A percentile compares a stretch with the other conserved stretches of the same genome.
These are phyloP conservation scores for Ophraella communa DNA, from an alignment of 2,888 invertebrate genomes.

Conservation along the genomic window DNA sequence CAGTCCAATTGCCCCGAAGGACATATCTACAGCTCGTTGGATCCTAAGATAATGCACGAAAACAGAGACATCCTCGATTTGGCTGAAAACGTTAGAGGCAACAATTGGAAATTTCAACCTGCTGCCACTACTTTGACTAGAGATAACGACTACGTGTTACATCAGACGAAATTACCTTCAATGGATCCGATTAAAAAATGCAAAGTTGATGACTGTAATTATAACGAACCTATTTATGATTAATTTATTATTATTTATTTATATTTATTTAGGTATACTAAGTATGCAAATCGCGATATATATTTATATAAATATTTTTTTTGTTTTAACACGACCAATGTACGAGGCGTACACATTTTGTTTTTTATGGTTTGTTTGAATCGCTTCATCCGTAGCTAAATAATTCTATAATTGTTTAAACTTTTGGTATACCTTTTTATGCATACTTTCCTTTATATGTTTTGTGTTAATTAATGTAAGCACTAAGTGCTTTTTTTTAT, in stretches of 20 bases:
- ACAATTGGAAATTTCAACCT: slow-evolving; percentile 18
- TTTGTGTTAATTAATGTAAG: no score
- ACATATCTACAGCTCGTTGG: background rate
- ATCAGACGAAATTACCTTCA: slow-evolving; percentile 29
- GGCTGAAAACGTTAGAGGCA: slow-evolving; percentile 21
- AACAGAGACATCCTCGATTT: slow-evolving; percentile 39
- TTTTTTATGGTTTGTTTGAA: background rate
- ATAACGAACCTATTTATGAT: slow-evolving; percentile 26
- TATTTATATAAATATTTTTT: no score
- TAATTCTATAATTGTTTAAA: no score
- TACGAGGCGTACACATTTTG: background rate
- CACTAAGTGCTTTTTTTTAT: no score
- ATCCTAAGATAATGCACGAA: slow-evolving; percentile 30
- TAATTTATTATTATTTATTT: background rate
- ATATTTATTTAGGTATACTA: background rate
- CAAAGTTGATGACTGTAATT: slow-evolving; percentile 26
- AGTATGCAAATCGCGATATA: background rate
- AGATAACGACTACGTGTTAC: no score
- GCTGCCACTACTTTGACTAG: no score
- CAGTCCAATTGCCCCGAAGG: background rate
- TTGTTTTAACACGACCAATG: background rate
- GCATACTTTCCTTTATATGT: no score
- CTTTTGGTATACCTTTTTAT: no score
- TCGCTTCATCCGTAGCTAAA: no score
- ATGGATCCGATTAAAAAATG: slow-evolving; percentile 26